phyloP scores from a whole-genome alignment of 2,113 vertebrate species.

The Zosterops hypoxanthus region DNA sequence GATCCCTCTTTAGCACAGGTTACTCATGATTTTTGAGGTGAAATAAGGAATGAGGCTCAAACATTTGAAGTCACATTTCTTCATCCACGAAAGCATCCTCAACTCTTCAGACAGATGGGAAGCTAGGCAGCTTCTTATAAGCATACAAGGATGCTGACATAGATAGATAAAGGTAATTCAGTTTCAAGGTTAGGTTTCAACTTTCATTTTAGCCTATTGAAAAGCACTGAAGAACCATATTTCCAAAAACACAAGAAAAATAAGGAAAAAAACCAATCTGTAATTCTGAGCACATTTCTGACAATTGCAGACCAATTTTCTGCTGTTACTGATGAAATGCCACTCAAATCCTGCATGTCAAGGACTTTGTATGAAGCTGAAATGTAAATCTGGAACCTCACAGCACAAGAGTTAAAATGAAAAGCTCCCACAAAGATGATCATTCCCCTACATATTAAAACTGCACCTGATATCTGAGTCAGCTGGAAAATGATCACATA shows the following conservation, averaged over 20 bases:
- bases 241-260: not conserved
- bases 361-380: not conserved
- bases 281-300: not conserved
- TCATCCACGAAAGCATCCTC: not conserved
- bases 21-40: fast-evolving
- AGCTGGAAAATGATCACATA: not conserved
- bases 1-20: not conserved
- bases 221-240: not conserved
- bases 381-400: not conserved
- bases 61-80: not conserved
- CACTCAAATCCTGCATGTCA: not conserved
- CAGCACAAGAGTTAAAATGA: not conserved
- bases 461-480: not conserved
- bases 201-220: not conserved
- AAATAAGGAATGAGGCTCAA: not conserved
- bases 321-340: not conserved
- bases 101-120: not conserved
- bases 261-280: not conserved
- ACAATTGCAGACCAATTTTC: not conserved
- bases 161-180: not conserved
- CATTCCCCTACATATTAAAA: not conserved
- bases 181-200: not conserved
- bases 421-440: not conserved
- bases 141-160: not conserved
- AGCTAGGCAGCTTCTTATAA: not conserved